These are phyloP conservation scores for Diadophis punctatus DNA, from an alignment of 2,113 vertebrate genomes.

Conservation along the genomic window DNA sequence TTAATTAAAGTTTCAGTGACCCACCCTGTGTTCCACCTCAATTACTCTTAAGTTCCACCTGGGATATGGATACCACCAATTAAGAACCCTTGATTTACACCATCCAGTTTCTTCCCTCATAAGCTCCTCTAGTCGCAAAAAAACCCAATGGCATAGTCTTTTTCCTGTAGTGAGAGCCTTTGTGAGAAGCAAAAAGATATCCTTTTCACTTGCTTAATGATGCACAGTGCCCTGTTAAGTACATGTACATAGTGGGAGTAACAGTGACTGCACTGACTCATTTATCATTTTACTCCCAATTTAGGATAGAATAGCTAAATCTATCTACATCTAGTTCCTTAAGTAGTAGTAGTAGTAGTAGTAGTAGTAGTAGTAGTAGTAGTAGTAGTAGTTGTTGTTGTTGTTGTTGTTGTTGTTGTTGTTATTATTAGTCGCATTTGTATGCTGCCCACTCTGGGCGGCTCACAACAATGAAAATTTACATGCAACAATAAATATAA, in stretches of 20 bases:
- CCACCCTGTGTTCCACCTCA: background rate
- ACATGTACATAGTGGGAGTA: background rate
- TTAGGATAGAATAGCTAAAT: constrained; percentile 17
- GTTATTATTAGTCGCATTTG: too few relatives aligned
- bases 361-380: too few relatives aligned
- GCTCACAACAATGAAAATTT: too few relatives aligned
- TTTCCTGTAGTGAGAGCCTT: background rate
- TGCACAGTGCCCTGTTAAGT: background rate
- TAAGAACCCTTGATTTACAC: constrained; percentile 5
- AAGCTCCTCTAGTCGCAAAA: background rate
- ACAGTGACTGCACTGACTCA: background rate
- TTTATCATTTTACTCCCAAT: constrained; percentile 31
- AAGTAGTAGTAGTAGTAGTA: too few relatives aligned
- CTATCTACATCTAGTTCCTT: constrained; percentile 15
- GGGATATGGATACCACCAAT: background rate
- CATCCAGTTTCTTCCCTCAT: background rate
- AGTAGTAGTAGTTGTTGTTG: too few relatives aligned
- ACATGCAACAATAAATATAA: too few relatives aligned
- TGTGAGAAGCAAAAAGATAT: constrained; percentile 3
- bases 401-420: too few relatives aligned
- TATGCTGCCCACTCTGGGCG: too few relatives aligned
- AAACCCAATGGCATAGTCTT: background rate
- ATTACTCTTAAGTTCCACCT: background rate
- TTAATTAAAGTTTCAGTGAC: background rate
- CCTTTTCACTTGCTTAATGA: background rate